These are phyloP conservation scores for Galeruca laticollis DNA, from an alignment of 2,888 invertebrate species.

Conservation along the genomic window DNA sequence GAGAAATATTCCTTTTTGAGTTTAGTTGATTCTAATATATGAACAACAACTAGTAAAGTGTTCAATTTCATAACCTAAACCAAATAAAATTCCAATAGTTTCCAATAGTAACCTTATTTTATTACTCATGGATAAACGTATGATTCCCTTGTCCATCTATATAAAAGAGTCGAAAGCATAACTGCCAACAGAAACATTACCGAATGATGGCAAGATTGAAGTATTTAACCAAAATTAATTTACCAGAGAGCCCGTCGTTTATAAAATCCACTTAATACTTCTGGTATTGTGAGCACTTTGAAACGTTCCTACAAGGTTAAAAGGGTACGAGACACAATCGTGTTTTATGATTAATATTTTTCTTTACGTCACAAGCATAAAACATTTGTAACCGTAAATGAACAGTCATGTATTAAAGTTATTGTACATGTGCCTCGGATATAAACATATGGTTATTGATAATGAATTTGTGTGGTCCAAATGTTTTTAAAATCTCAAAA, in stretches of 20 bases:
- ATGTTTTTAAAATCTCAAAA: no score
- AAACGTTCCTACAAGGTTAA: background rate
- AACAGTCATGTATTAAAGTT: background rate
- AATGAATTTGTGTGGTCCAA: background rate
- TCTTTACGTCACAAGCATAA: background rate
- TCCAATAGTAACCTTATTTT: no score
- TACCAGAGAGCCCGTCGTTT: background rate
- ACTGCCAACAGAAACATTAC: background rate
- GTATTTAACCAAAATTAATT: slow-evolving; percentile 7
- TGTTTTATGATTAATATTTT: slow-evolving; percentile 5
- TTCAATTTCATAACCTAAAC: no score
- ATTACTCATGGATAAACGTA: no score
- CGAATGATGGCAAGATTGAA: background rate
- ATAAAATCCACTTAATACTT: slow-evolving; percentile 11
- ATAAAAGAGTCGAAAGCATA: background rate
- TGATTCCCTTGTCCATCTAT: background rate
- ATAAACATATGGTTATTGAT: background rate
- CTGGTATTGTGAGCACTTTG: background rate
- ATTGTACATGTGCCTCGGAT: background rate
- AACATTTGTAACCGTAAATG: background rate
- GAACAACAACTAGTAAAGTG: no score
- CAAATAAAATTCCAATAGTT: no score
- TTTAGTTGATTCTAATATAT: no score
- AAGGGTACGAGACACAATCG: background rate
- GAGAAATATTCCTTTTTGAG: no score